Evolutionary conservation across 2,113 vertebrate genomes (phyloP).

Genomic region (Glareola pratincola): DNA sequence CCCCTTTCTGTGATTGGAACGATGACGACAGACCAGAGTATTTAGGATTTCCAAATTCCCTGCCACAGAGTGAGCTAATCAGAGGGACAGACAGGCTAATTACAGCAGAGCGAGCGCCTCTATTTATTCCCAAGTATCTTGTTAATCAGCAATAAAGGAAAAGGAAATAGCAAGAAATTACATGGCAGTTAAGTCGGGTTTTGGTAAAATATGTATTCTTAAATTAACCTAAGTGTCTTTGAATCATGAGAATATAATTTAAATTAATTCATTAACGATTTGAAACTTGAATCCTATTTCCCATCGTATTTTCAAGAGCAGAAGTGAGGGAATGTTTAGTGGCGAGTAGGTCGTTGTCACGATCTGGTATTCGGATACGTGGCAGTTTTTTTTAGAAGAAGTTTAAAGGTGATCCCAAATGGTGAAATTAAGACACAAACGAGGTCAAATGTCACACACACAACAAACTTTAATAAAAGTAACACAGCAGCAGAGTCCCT

Average conservation of each 20-base stretch:
- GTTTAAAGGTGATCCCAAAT: too few species aligned
- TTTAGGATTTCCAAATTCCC: neutral
- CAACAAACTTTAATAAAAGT: too few species aligned
- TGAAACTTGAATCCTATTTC: neutral
- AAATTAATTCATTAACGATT: neutral
- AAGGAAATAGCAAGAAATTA: constrained; percentile 47
- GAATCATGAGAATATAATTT: neutral
- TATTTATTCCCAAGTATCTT: constrained; percentile 15
- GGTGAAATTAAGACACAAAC: too few species aligned
- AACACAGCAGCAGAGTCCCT: too few species aligned
- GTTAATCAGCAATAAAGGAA: constrained; percentile 41
- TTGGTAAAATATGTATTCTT: constrained; percentile 32
- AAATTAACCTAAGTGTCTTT: constrained; percentile 22
- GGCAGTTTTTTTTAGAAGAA: too few species aligned
- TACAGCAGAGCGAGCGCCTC: neutral
- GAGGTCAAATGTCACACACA: too few species aligned
- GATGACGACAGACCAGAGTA: neutral
- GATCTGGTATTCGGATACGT: too few species aligned
- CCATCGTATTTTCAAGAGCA: neutral
- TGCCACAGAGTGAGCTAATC: neutral
- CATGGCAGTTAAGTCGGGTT: neutral
- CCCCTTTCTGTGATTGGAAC: neutral
- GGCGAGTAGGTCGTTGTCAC: neutral
- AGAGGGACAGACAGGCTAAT: constrained; percentile 17
- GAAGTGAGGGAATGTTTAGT: neutral